Evolutionary conservation across 2,888 invertebrate genomes (phyloP), one percentile per base, ranked within the genome.

Genomic region (Melitaea athalia): DNA sequence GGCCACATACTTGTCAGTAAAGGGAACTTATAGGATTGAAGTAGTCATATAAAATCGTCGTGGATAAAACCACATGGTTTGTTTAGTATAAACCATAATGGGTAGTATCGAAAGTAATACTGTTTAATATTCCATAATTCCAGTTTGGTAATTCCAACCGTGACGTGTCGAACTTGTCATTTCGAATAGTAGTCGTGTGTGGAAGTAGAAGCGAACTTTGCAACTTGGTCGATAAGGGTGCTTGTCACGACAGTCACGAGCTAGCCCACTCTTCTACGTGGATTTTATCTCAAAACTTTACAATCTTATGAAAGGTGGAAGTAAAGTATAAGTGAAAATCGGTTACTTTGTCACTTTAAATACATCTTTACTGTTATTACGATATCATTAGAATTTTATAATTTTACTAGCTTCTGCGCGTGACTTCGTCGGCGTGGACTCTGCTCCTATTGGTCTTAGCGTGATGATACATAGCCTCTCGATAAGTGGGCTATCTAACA

Each of bases 201-300:
- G 71, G 63, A 69, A 66, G 60, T 66, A 57, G 75, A 76, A 74
- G 76, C 75, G 75, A 83, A 81, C 80, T 82, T 78, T 73, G 77
- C 75, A 76, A 73, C 72, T 72, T 62, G 67, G 76, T 74, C 74
- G 83, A 84, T 83, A 85, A 81, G 78, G 79, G 78, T 75, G 77
- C 78, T 38, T 78, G 53, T 72, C 71, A 74, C 77, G 75, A 78
- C 73, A 73, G 73, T 73, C 74, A 72, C 67, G 64, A 63, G 67
- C 70, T 64, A 65, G 24, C 53, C 65, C 45, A 47, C 67, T 65
- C 64, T 79, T 80, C 83, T 82, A 83, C 84, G 83, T 83, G 76
- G 86, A 87, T 88, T 79, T 80, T 85, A 88, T 88, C 86, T 81
- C 64, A 71, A 77, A 86, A 85, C 83, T 87, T 87, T 75, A 73